A percentile compares a stretch with the other conserved stretches of the same genome.
These are phyloP conservation scores for Aphelinus certus DNA, from an alignment of 1,140 invertebrate genomes.

Conservation along the genomic window DNA sequence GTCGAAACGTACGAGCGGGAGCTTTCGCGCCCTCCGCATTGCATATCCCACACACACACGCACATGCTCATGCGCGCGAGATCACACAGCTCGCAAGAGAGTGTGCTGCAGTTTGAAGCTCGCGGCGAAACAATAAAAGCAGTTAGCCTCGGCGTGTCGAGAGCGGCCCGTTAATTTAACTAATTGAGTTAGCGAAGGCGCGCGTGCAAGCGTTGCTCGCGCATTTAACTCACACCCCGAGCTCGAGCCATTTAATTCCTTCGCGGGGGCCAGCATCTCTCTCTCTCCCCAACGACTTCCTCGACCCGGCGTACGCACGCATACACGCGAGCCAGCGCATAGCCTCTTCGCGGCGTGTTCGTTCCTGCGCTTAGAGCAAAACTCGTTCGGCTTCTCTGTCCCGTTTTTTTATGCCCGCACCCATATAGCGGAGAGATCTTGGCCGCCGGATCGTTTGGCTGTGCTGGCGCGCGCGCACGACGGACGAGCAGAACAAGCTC, in stretches of 20 bases:
- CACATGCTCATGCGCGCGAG: too few relatives aligned
- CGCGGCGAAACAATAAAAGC: conserved; percentile 44
- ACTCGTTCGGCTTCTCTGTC: conserved; percentile 7
- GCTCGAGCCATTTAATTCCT: conserved; percentile 4
- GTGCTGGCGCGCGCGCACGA: too few relatives aligned
- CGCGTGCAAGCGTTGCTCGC: conserved; percentile 8
- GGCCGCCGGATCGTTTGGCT: too few relatives aligned
- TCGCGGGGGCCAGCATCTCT: neutral
- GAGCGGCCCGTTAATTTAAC: conserved; percentile 60
- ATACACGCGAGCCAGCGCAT: neutral
- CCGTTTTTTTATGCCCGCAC: too few relatives aligned
- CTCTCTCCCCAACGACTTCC: neutral
- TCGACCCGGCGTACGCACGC: neutral
- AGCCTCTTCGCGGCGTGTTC: neutral
- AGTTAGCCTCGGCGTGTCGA: conserved; percentile 55
- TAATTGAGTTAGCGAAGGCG: conserved; percentile 63
- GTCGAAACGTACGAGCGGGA: too few relatives aligned
- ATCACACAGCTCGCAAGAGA: neutral
- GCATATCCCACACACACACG: too few relatives aligned
- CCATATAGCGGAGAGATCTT: too few relatives aligned
- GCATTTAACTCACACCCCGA: conserved; percentile 49
- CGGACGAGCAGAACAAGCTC: too few relatives aligned
- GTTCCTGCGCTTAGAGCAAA: neutral
- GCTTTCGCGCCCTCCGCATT: too few relatives aligned
- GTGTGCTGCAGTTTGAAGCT: conserved; percentile 38